Evolutionary conservation across 2,797 vertebrate genomes (phyloP).

Genomic region (Sebastes umbrosus): DNA sequence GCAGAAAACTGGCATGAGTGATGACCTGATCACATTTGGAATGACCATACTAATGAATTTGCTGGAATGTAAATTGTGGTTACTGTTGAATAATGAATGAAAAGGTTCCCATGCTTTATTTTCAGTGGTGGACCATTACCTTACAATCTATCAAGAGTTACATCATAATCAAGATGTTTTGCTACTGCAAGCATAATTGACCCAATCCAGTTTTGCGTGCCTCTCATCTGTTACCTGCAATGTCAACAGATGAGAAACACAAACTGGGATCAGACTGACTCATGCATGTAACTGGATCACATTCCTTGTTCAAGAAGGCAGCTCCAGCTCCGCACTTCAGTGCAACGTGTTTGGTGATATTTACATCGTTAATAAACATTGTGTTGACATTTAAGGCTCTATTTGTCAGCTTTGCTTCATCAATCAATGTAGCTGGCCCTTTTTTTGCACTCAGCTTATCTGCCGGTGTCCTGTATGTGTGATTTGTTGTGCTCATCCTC

Average conservation of each 20-base stretch:
- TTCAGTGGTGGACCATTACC: neutral
- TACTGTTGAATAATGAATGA: neutral
- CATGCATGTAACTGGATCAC: neutral
- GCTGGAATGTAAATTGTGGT: no score
- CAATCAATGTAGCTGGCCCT: neutral
- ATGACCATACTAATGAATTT: no score
- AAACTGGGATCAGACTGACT: neutral
- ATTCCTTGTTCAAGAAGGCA: neutral
- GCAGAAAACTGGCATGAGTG: no score
- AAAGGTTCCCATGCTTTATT: neutral
- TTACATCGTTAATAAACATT: slow-evolving; percentile 27
- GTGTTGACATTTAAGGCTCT: slow-evolving; percentile 40
- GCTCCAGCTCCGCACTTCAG: neutral
- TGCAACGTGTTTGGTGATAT: slow-evolving; percentile 32
- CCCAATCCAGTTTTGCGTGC: neutral
- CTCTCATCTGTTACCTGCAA: neutral
- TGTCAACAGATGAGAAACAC: neutral
- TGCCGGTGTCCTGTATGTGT: neutral
- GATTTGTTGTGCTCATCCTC: neutral
- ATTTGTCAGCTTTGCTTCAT: slow-evolving; percentile 33
- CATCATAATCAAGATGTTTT: neutral
- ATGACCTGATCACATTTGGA: no score
- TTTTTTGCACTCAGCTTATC: neutral
- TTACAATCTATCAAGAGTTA: neutral
- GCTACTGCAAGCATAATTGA: neutral